These are phyloP conservation scores for Drosophila ironensis DNA, from an alignment of 1,140 invertebrate genomes.

Conservation along the genomic window DNA sequence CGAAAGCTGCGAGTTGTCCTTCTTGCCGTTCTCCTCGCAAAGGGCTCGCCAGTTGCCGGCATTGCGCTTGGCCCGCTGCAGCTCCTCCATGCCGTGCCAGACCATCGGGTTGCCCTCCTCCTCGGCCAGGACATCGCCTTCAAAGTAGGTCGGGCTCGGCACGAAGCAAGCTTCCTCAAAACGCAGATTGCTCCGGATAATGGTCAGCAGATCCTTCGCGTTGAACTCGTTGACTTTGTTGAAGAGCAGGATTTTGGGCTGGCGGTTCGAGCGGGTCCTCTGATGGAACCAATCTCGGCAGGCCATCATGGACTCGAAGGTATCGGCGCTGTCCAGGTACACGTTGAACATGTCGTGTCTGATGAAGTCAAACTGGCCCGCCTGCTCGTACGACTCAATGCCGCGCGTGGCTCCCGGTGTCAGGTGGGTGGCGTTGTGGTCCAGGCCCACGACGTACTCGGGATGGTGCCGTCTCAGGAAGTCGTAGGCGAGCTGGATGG, in stretches of 20 bases:
- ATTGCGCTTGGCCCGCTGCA: conserved; percentile 84
- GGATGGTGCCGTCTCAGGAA: conserved; percentile 85
- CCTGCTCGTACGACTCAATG: conserved; percentile 85
- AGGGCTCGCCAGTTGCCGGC: conserved; percentile 84
- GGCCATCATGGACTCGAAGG: conserved; percentile 92
- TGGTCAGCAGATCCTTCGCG: conserved; percentile 85
- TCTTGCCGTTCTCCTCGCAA: conserved; percentile 52
- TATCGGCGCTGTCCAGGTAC: conserved; percentile 98
- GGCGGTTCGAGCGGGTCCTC: conserved; percentile 70
- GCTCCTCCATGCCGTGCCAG: conserved; percentile 82
- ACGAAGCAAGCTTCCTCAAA: conserved; percentile 90
- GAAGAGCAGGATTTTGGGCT: conserved; percentile 88
- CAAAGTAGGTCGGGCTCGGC: conserved; percentile 84
- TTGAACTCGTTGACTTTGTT: conserved; percentile 92
- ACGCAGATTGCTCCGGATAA: conserved; percentile 83
- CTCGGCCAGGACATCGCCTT: conserved; percentile 38
- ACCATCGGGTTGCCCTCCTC: conserved; percentile 12
- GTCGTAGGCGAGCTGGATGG: conserved; percentile 89
- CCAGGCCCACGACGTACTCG: conserved; percentile 39
- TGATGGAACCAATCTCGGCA: conserved; percentile 92
- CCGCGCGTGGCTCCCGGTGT: conserved; percentile 82
- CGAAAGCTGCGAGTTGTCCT: conserved; percentile 51
- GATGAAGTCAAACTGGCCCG: conserved; percentile 88
- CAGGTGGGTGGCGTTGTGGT: conserved; percentile 30
- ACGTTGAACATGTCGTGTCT: conserved; percentile 83